Base-by-base conservation (phyloP, 92 coral and sea anemone genomes). In the Palythoa caribaeorum region DNA sequence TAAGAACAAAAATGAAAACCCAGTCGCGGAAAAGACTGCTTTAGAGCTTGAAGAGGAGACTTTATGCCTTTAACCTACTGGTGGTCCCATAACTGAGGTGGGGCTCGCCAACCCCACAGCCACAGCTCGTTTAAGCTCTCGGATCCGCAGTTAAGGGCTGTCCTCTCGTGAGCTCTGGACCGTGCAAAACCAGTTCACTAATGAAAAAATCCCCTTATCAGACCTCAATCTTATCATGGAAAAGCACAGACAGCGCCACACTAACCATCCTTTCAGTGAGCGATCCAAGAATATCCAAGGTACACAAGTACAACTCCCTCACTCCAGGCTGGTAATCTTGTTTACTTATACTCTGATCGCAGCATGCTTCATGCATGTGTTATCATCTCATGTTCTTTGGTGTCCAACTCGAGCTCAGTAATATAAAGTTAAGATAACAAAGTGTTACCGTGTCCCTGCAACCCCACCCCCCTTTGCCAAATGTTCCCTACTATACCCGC, bases 11-110 rank as follows among this genome's bases (percentile, higher is more conserved):
- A 87, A 87, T 66, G 62, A 78, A 57, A 84, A 92, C 59, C 88
- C 92, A 6, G 88, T 92, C 10, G 55, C 28, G 14, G 84, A 90
- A 62, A 86, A 77, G 59, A 93, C 95, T 9, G 87, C 88, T 17
- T 87, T 77, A 79, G 90, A 92, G 19, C 85, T 89, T 44, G 92
- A 92, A 77, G 90, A 75, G 20, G 92, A 89, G 51, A 74, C 89
- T 37, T 60, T 89, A 1, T 50, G 73, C 2, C 93, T 91, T 73
- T 94, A 92, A 5, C 93, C 93, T 3, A 21, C 72, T 28, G 93
- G 87, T 2, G 36, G 60, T 3, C 91, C 80, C 36, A 73, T 81
- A 3, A 50, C 38, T 13, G 3, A n/a, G 38, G 40, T 48, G 19
- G 54, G 62, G 55, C 91, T 91, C 6, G 87, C 91, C 35, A 21